Base-by-base conservation (phyloP, 2,888 invertebrate species). In the Drosophila emarginata region DNA sequence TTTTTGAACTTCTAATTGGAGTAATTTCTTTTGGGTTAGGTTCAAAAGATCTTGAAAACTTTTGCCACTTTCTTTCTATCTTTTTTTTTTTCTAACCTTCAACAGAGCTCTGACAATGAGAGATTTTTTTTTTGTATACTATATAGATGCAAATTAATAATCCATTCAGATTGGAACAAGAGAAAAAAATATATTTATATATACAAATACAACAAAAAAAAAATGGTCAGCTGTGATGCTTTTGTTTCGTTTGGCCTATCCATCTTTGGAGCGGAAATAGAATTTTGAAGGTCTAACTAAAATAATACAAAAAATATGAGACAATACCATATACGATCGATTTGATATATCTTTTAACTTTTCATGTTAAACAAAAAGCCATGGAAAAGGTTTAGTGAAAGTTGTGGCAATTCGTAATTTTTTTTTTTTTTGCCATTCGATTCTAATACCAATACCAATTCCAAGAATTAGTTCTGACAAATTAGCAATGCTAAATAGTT, bases 61-160 rank as follows among this genome's bases (percentile, higher is more conserved):
- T 72, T 67, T 59, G 61, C 72, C 70, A 84, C 82, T 88, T 80
- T 85, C 84, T 84, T 77, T 69, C 76, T 63, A 63, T 32, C 40
- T 23, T 37, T 23, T 23, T 23, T 23, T 23, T 4, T 23, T 23
- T 57, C 28, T 54, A 60, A 51, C 32, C 45, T 18, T 60, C 15
- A 32, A 32, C 15, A 21, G 11, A 53, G 40, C 36, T 28, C 56
- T 61, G 15, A 70, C 82, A 72, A 81, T 66, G 72, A 64, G 65
- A 64, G 78, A 74, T 82, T 79, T 81, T 82, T 79, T n/a, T n/a
- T n/a, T n/a, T n/a, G n/a, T n/a, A 79, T 85, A 32, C 11, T 32
- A 32, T 32, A 76, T 67, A 39, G 66, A 86, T 82, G 81, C 86
- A 83, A 82, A 82, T 82, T 86, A 82, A 82, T 82, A 82, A 72